Evolutionary conservation across 2,888 invertebrate genomes (phyloP), one percentile per base, ranked within the genome.

Genomic region (Rhingia campestris): DNA sequence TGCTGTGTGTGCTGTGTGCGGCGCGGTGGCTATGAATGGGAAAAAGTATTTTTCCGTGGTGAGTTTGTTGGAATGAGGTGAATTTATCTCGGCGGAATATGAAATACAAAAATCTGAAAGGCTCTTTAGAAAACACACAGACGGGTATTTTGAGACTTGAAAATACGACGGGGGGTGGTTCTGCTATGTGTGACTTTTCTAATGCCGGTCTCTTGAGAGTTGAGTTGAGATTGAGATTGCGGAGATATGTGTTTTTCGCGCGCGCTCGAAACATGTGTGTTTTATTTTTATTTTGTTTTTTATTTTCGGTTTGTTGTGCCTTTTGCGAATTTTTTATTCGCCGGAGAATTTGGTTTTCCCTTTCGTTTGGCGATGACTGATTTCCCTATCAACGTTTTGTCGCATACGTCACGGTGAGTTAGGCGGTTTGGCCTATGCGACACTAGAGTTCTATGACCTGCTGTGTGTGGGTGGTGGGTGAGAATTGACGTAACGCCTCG

Each of bases 391-490:
- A 22, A 22, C 22, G 2, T 22, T 22, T 22, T 32, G 5, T n/a
- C n/a, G 4, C 30, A 1, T 51, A 58, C 58, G 59, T 51, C 59
- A 41, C 32, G 22, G 10, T 22, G 39, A 4, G 22, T 9, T 4
- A 37, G 6, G 54, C 12, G 7, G 39, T 35, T 35, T 32, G 64
- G 51, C 32, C 32, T 12, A 66, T 30, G 9, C 32, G 45, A 37
- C 14, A 37, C 56, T 33, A 14, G 63, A 61, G 72, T 73, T 73
- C 72, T 73, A 53, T 61, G 72, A 73, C 61, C 63, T 63, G 63
- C 37, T 53, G 53, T 35, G 22, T 12, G 35, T 47, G 43, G 14
- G 7, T 51, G 51, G 35, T 12, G 61, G 35, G 35, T 12, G 61
- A 30, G 14, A 61, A 33, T 61, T 54, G 7, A 43, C 43, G 72